Evolutionary conservation across 2,888 invertebrate genomes (phyloP).

Genomic region (Lycocerus yunnanus): DNA sequence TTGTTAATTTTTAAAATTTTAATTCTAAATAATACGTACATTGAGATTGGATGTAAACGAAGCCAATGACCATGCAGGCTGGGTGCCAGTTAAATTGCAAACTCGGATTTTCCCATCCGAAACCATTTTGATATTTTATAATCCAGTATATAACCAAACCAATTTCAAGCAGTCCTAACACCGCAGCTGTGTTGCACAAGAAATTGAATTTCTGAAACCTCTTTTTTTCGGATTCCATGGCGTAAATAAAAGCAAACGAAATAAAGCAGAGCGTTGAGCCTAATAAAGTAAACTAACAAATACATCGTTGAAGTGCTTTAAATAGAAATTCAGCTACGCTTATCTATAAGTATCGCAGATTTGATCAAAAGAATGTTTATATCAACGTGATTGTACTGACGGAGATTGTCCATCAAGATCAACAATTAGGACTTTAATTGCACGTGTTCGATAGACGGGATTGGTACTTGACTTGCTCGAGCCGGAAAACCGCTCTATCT

Average conservation of each 20-base stretch:
- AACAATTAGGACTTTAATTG: too few species aligned
- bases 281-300: background rate
- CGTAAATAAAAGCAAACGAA: background rate
- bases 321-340: background rate
- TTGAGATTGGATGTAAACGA: constrained; percentile 82
- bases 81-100: constrained; percentile 89
- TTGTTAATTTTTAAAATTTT: too few species aligned
- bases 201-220: constrained; percentile 55
- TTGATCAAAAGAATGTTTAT: too few species aligned
- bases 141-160: constrained; percentile 68
- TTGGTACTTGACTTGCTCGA: too few species aligned
- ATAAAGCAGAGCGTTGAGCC: background rate
- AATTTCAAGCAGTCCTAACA: constrained; percentile 60
- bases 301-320: background rate
- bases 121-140: constrained; percentile 63
- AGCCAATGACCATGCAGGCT: constrained; percentile 79
- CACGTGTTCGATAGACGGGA: too few species aligned
- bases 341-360: background rate
- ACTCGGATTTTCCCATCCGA: constrained; percentile 67
- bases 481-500: too few species aligned
- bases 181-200: constrained; percentile 55
- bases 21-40: constrained; percentile 64
- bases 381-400: background rate
- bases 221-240: constrained; percentile 52
- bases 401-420: background rate